Conservation (phyloP, 2,113 vertebrate genomes). For the Camelus bactrianus region DNA sequence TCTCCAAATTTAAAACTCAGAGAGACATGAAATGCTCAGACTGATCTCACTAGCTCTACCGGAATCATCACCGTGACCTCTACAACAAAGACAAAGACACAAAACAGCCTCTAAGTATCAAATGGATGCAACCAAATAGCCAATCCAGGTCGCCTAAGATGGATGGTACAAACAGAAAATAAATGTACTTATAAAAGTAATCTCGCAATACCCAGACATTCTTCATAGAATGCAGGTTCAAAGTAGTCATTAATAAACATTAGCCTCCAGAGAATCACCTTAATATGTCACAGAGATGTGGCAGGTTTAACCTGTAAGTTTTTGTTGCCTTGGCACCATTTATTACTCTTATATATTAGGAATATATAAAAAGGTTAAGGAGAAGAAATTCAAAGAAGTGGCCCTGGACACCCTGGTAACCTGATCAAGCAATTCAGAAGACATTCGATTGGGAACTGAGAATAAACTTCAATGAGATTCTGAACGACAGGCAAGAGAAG, state of each 20-base stretch:
- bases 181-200: not conserved
- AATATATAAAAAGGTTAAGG: not conserved
- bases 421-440: constrained; percentile 28
- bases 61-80: not conserved
- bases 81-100: not conserved
- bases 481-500: not conserved
- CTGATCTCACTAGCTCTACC: not conserved
- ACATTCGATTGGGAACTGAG: not conserved
- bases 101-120: not conserved
- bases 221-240: not conserved
- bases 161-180: not conserved
- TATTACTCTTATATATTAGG: not conserved
- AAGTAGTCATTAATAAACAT: not conserved
- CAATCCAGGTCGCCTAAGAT: not conserved
- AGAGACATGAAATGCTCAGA: constrained; percentile 7
- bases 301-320: constrained; percentile 39
- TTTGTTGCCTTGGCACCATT: not conserved
- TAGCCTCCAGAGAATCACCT: not conserved
- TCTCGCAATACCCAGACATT: not conserved
- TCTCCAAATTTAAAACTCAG: constrained; percentile 15
- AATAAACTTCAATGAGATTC: constrained; percentile 50
- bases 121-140: not conserved
- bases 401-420: not conserved
- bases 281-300: not conserved
- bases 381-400: constrained; percentile 34